Conservation (phyloP, 2,888 invertebrate genomes). For the Syritta pipiens region DNA sequence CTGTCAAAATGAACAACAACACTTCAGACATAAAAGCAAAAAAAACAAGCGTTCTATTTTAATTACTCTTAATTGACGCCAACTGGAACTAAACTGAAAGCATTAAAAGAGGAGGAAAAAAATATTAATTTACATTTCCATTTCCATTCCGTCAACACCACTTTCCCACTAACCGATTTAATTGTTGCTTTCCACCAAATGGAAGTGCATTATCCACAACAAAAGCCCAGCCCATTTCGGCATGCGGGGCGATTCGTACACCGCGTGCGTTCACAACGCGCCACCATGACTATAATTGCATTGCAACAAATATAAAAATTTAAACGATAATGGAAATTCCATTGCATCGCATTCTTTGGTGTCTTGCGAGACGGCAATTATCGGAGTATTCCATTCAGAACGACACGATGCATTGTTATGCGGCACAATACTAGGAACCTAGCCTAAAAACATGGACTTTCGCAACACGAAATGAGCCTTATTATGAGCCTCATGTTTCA, state of each 20-base stretch:
- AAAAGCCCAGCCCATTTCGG: conserved; percentile 33
- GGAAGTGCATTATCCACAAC: conserved; percentile 20
- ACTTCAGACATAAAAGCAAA: too few species aligned
- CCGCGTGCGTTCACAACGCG: not conserved
- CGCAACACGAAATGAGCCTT: too few species aligned
- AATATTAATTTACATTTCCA: conserved; percentile 10
- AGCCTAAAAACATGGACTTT: too few species aligned
- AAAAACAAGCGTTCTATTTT: too few species aligned
- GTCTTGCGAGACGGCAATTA: conserved; percentile 57
- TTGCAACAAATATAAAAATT: conserved; percentile 4
- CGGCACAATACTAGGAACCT: conserved; percentile 37
- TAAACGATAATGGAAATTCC: conserved; percentile 53
- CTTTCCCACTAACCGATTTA: conserved; percentile 13
- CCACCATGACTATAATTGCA: conserved; percentile 40
- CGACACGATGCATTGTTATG: conserved; percentile 28
- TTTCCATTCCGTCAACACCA: not conserved
- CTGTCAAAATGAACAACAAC: too few species aligned
- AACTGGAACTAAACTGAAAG: too few species aligned
- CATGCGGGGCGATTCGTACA: not conserved
- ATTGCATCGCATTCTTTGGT: conserved; percentile 55
- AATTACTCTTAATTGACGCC: too few species aligned
- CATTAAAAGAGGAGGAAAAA: too few species aligned
- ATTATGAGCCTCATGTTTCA: conserved; percentile 38
- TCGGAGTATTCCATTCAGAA: conserved; percentile 48
- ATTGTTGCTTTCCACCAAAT: conserved; percentile 27